Evolutionary conservation across 2,797 vertebrate species (phyloP).

Genomic region (Rachycentron canadum): DNA sequence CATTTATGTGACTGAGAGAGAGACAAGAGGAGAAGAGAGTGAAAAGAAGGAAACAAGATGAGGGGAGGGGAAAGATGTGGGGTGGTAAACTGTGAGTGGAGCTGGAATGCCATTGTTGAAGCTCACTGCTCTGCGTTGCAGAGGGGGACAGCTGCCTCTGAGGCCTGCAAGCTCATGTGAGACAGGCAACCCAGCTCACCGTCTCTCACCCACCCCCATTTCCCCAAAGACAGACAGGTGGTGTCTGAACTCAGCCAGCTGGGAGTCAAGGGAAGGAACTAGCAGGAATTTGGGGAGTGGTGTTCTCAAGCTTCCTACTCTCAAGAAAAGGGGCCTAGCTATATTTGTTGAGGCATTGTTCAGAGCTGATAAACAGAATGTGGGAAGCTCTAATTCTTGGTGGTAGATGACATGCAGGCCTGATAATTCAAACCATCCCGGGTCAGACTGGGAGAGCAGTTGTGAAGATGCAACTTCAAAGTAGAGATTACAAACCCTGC

Average conservation of each 20-base stretch:
- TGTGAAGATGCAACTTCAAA: slow-evolving; percentile 18
- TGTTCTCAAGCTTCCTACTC: slow-evolving; percentile 75
- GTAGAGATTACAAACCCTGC: slow-evolving; percentile 11
- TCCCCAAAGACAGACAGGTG: slow-evolving; percentile 68
- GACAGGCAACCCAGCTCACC: slow-evolving; percentile 41
- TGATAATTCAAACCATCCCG: slow-evolving; percentile 6
- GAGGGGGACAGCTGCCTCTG: slow-evolving; percentile 70
- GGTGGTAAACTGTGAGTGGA: slow-evolving; percentile 52
- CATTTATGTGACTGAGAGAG: slow-evolving; percentile 30
- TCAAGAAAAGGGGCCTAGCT: slow-evolving; percentile 45
- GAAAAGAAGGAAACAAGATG: slow-evolving; percentile 30
- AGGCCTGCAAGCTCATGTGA: slow-evolving; percentile 53
- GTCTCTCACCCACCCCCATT: slow-evolving; percentile 11
- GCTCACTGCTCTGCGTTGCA: slow-evolving; percentile 52
- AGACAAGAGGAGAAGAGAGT: slow-evolving; percentile 29
- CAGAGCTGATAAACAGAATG: slow-evolving; percentile 6
- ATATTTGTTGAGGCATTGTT: slow-evolving; percentile 29
- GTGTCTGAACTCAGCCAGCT: slow-evolving; percentile 64
- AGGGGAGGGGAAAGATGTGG: slow-evolving; percentile 42
- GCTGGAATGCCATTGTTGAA: slow-evolving; percentile 79
- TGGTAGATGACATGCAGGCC: slow-evolving; percentile 12
- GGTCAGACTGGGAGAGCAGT: slow-evolving; percentile 32
- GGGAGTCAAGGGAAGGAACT: slow-evolving; percentile 74
- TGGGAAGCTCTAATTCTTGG: slow-evolving; percentile 9
- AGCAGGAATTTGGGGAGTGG: slow-evolving; percentile 80